These are phyloP conservation scores for Shinisaurus crocodilurus DNA, from an alignment of 2,113 vertebrate genomes.

Conservation along the genomic window DNA sequence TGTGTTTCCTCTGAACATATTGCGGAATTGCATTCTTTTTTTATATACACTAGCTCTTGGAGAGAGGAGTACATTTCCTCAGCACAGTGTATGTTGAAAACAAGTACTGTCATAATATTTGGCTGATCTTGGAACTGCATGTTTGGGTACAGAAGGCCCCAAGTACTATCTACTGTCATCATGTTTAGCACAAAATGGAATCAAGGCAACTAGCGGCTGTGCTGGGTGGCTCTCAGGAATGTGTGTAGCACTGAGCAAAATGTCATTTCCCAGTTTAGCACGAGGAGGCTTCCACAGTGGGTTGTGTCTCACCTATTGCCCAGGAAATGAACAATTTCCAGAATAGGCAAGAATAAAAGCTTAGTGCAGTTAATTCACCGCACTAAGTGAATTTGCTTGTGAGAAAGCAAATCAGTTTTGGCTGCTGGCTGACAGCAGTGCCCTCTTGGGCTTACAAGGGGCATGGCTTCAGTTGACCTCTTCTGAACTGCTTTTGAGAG, in stretches of 20 bases:
- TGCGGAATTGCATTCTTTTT: not conserved
- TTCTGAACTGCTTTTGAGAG: not conserved
- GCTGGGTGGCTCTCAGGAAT: accelerated
- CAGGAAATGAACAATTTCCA: not conserved
- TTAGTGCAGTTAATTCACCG: not conserved
- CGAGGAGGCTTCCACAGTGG: not conserved
- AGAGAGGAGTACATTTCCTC: too few relatives aligned
- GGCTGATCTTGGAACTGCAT: not conserved
- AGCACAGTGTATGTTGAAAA: not conserved
- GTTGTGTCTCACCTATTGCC: too few relatives aligned
- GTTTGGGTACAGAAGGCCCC: too few relatives aligned
- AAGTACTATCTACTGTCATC: not conserved
- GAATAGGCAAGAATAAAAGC: not conserved
- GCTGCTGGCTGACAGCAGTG: not conserved
- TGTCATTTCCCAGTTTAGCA: accelerated
- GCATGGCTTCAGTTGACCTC: not conserved
- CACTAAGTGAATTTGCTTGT: too few relatives aligned
- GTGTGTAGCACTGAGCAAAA: not conserved
- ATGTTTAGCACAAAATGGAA: not conserved
- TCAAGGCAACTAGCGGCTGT: too few relatives aligned
- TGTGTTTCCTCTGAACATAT: not conserved
- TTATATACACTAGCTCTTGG: not conserved
- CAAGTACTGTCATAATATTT: not conserved
- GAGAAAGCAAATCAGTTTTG: not conserved
- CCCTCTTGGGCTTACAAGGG: not conserved